phyloP scores from a whole-genome alignment of 2,113 vertebrate genomes.

The Hirundichthys speculiger region DNA sequence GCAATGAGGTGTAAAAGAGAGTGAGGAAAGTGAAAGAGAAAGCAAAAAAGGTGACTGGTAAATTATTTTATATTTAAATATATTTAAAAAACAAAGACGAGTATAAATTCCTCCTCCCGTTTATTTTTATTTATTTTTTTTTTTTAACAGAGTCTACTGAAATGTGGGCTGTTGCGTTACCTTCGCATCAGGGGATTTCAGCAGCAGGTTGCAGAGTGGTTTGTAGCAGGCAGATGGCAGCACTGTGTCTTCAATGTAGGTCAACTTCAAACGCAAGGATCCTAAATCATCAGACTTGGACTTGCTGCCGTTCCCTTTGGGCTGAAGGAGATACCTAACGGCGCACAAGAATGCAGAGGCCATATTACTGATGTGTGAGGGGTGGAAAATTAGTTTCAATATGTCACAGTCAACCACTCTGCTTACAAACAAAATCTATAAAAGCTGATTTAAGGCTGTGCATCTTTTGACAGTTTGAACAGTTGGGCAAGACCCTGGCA shows the following conservation, averaged over 20 bases:
- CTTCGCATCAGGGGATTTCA: constrained; percentile 94
- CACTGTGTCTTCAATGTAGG: constrained; percentile 95
- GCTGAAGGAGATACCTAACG: constrained; percentile 94
- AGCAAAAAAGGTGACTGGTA: background rate
- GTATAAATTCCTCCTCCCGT: no score
- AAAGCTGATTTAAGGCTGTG: no score
- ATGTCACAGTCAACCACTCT: background rate
- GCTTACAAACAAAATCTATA: no score
- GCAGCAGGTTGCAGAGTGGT: constrained; percentile 90
- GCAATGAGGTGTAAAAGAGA: background rate
- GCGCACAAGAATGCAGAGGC: constrained; percentile 14
- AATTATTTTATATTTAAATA: no score
- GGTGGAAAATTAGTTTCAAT: background rate
- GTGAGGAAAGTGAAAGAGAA: background rate
- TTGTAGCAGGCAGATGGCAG: constrained; percentile 90
- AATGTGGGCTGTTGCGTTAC: constrained; percentile 70
- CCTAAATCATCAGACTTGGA: constrained; percentile 94
- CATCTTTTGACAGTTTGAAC: no score
- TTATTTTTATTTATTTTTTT: no score
- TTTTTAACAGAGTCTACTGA: no score
- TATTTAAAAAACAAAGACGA: no score
- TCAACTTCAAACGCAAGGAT: constrained; percentile 92
- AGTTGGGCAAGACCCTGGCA: no score
- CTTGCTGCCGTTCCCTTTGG: constrained; percentile 94
- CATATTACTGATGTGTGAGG: background rate